Conservation (phyloP, 2,113 vertebrate genomes). For the Myanophis thanlyinensis region DNA sequence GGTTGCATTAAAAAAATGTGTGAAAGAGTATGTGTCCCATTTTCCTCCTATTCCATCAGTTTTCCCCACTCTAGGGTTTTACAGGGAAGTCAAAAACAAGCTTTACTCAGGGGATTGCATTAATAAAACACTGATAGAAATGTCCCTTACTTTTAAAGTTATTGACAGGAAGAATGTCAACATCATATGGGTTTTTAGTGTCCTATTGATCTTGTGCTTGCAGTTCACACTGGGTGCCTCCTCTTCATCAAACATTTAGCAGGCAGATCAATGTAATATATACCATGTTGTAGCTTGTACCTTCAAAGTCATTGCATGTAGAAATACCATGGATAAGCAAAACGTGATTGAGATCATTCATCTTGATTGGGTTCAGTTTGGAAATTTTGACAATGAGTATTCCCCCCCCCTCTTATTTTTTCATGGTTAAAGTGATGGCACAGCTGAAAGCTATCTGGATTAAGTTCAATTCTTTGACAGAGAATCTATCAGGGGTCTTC, state of each 20-base stretch:
- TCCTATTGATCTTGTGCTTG: conserved; percentile 66
- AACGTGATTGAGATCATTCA: conserved; percentile 46
- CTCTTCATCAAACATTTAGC: conserved; percentile 73
- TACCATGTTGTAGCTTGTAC: conserved; percentile 52
- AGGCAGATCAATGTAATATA: conserved; percentile 68
- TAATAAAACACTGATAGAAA: not conserved
- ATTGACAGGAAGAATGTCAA: conserved; percentile 16
- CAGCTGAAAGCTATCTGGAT: conserved; percentile 36
- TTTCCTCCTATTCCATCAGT: not conserved
- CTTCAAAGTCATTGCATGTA: conserved; percentile 57
- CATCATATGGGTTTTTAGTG: conserved; percentile 52
- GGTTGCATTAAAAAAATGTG: not conserved
- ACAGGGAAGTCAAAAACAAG: not conserved
- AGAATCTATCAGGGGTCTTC: too few relatives aligned
- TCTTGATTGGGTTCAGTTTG: conserved; percentile 18
- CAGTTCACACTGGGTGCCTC: conserved; percentile 57
- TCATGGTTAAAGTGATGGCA: conserved; percentile 14
- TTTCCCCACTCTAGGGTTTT: not conserved
- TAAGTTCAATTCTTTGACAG: conserved; percentile 35
- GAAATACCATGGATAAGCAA: conserved; percentile 51
- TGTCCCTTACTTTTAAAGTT: not conserved
- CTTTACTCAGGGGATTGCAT: not conserved
- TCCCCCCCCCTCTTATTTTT: conserved; percentile 39
- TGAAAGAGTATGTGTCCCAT: not conserved
- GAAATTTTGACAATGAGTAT: conserved; percentile 46